Percentiles rank a stretch among this genome's conserved stretches.
Evolutionary conservation across 2,113 vertebrate genomes (phyloP).

Genomic region (Mormoops blainvillei): DNA sequence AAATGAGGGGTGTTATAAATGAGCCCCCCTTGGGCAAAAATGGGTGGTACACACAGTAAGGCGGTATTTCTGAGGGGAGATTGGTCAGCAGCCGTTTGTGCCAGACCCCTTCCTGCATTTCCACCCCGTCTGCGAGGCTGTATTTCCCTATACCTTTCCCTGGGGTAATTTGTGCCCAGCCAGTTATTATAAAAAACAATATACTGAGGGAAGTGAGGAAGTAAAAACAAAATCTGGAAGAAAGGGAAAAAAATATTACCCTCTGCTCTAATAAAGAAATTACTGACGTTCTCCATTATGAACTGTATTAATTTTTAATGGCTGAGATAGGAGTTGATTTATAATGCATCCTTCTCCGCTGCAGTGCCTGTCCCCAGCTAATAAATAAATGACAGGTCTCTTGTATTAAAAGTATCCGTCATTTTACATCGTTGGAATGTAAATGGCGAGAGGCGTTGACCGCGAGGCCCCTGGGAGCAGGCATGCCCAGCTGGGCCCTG

Average conservation of each 20-base stretch:
- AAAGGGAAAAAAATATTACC: constrained; percentile 72
- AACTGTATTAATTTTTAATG: constrained; percentile 94
- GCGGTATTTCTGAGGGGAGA: constrained; percentile 40
- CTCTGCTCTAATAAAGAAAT: constrained; percentile 84
- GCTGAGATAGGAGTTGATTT: constrained; percentile 87
- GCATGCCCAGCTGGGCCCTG: background rate
- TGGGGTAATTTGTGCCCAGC: constrained; percentile 52
- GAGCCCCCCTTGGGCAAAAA: background rate
- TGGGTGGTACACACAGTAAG: constrained; percentile 35
- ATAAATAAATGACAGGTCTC: constrained; percentile 92
- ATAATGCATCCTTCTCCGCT: constrained; percentile 85
- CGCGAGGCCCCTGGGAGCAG: constrained; percentile 5
- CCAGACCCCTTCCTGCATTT: background rate
- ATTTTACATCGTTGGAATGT: constrained; percentile 78
- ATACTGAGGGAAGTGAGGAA: constrained; percentile 64
- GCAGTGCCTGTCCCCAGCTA: constrained; percentile 84
- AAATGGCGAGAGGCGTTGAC: constrained; percentile 63
- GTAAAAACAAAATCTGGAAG: constrained; percentile 57
- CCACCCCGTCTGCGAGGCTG: background rate
- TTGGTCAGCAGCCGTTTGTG: background rate
- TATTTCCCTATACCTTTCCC: background rate
- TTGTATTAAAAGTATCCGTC: constrained; percentile 88
- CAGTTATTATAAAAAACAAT: constrained; percentile 55
- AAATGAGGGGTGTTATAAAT: background rate
- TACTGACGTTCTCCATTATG: constrained; percentile 88